Percentiles rank a stretch among this genome's conserved stretches.
phyloP scores from a whole-genome alignment of 2,797 vertebrate genomes.

The Ispidina lecontei region DNA sequence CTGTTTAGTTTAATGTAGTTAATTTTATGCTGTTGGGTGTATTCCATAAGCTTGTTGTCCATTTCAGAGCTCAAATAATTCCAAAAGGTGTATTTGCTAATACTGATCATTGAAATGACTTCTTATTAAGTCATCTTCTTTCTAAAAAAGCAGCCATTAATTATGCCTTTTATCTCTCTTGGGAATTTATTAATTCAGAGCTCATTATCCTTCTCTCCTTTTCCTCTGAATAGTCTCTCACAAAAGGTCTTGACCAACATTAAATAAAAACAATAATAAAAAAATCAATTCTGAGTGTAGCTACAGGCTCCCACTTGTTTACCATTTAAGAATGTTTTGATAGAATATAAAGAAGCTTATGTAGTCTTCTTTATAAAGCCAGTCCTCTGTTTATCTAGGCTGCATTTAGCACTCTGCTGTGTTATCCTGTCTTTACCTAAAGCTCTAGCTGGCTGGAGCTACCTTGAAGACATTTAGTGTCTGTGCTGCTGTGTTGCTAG shows the following conservation, averaged over 20 bases:
- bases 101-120: constrained; percentile 7
- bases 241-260: not conserved
- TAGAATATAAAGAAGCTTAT: not conserved
- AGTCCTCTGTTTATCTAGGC: not conserved
- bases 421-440: not conserved
- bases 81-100: not conserved
- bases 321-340: not conserved
- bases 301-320: constrained; percentile 1
- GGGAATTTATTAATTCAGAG: constrained; percentile 26
- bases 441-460: not conserved
- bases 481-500: accelerated
- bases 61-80: not conserved
- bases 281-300: not conserved
- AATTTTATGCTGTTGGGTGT: not conserved
- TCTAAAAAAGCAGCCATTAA: constrained; percentile 10
- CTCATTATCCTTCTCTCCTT: not conserved
- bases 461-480: not conserved
- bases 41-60: not conserved
- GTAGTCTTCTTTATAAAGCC: not conserved
- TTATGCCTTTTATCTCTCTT: not conserved
- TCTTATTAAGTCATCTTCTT: not conserved
- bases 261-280: not conserved
- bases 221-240: not conserved
- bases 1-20: not conserved
- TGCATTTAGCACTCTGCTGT: not conserved